Evolutionary conservation across 2,797 vertebrate species (phyloP), one percentile per base, ranked within the genome.

Genomic region (Babyrousa celebensis): DNA sequence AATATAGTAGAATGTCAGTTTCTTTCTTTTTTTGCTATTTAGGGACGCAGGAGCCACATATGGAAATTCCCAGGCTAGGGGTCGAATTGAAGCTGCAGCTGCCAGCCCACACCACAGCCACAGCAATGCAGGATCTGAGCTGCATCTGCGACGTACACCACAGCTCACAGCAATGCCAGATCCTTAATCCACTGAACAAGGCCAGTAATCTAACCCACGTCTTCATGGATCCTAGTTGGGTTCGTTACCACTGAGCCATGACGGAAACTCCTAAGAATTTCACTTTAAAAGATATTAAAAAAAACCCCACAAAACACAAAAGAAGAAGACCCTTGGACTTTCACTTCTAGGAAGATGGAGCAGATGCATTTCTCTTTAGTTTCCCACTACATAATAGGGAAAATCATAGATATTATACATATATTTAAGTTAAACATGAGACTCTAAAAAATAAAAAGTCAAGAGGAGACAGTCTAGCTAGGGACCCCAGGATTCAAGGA

Each of bases 331-430:
- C 78, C 68, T 1, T 40, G 60, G n/a, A 72, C 43, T 68, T 75
- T 36, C 15, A 84, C 27, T 74, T 92, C 36, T 63, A 68, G 56
- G 36, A 67, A 85, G 52, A 77, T 71, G 10, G 8, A 43, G 9
- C 36, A 60, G 56, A 85, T 7, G 0, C 29, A 60, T 48, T 94
- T 80, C 79, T n/a, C 27, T 72, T 43, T 75, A 43, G 65, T 20
- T 89, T 87, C 40, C 75, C 75, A 92, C 43, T 77, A 82, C 84
- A 70, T 17, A 80, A 20, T 89, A 82, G 86, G 32, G 60, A 88
- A 79, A 95, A 40, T 20, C n/a, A 29, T 75, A 63, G 23, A 67
- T 12, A 14, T 40, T 56, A 56, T 32, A 43, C 36, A 40, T 43
- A 43, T 43, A 40, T 36, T 29, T 67, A 60, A 79, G 85, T 12